These are phyloP conservation scores for Dasysyrphus albostriatus DNA, from an alignment of 2,888 invertebrate genomes.

Conservation along the genomic window DNA sequence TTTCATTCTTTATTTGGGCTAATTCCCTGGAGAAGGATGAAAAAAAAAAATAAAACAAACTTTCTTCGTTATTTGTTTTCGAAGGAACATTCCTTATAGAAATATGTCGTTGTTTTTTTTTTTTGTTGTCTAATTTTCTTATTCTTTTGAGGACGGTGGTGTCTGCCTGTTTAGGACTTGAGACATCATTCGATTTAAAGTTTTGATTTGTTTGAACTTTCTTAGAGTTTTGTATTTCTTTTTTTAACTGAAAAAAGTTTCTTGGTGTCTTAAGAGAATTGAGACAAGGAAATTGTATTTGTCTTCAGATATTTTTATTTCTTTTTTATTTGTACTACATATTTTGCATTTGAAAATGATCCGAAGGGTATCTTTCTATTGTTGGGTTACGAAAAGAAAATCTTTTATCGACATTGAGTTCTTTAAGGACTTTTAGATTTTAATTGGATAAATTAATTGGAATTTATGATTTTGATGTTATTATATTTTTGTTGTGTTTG, in stretches of 20 bases:
- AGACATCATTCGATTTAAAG: slow-evolving; percentile 36
- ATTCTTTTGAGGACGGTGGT: not conserved
- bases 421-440: too few relatives aligned
- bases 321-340: not conserved
- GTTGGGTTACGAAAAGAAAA: too few relatives aligned
- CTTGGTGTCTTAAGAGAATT: slow-evolving; percentile 10
- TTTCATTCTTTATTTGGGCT: slow-evolving; percentile 8
- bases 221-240: slow-evolving; percentile 2
- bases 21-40: slow-evolving; percentile 13
- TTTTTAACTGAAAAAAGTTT: not conserved
- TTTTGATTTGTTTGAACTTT: slow-evolving; percentile 45
- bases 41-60: slow-evolving; percentile 1
- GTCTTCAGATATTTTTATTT: not conserved
- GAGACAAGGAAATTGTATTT: slow-evolving; percentile 14
- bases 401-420: too few relatives aligned
- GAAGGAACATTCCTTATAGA: not conserved
- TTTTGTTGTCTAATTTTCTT: too few relatives aligned
- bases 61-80: slow-evolving; percentile 40
- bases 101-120: slow-evolving; percentile 2
- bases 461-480: too few relatives aligned
- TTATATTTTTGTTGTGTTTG: too few relatives aligned
- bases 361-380: not conserved
- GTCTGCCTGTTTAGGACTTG: not conserved
- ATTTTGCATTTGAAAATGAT: not conserved
- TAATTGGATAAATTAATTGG: too few relatives aligned